Evolutionary conservation across 2,797 vertebrate genomes (phyloP).

Genomic region (Semaprochilodus insignis): DNA sequence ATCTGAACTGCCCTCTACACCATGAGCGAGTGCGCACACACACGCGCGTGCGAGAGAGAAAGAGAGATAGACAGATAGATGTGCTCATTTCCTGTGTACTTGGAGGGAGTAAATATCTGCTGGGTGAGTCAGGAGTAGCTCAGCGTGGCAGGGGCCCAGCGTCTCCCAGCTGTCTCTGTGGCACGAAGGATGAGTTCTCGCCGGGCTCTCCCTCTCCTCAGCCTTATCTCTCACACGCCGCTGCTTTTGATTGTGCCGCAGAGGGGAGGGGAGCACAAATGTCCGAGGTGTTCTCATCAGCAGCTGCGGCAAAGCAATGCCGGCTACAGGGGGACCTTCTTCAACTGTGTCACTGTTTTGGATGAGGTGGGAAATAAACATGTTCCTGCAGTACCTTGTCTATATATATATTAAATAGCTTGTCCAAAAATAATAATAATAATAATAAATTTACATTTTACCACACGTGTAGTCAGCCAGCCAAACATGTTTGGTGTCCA

Average conservation of each 20-base stretch:
- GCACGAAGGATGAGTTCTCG: conserved; percentile 56
- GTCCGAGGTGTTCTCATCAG: conserved; percentile 60
- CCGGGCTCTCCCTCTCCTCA: conserved; percentile 12
- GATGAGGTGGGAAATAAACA: neutral
- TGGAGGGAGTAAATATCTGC: conserved; percentile 61
- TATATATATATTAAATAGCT: neutral
- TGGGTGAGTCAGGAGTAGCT: conserved; percentile 58
- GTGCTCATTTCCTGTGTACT: conserved; percentile 60
- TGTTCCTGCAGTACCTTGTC: neutral
- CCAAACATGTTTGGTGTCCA: no score
- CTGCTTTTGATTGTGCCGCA: conserved; percentile 17
- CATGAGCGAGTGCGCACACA: neutral
- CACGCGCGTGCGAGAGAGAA: neutral
- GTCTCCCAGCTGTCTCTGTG: conserved; percentile 60
- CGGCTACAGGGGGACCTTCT: conserved; percentile 45
- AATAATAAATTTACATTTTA: neutral
- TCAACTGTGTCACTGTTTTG: neutral
- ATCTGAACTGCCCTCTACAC: conserved; percentile 3
- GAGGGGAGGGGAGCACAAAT: conserved; percentile 52
- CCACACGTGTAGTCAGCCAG: no score
- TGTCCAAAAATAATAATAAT: neutral
- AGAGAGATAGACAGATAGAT: conserved; percentile 41
- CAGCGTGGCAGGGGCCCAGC: conserved; percentile 40
- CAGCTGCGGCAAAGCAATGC: conserved; percentile 24
- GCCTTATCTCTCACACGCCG: conserved; percentile 60